Conservation (phyloP, 2,888 invertebrate species). For the Hermaeophaga mercurialis region DNA sequence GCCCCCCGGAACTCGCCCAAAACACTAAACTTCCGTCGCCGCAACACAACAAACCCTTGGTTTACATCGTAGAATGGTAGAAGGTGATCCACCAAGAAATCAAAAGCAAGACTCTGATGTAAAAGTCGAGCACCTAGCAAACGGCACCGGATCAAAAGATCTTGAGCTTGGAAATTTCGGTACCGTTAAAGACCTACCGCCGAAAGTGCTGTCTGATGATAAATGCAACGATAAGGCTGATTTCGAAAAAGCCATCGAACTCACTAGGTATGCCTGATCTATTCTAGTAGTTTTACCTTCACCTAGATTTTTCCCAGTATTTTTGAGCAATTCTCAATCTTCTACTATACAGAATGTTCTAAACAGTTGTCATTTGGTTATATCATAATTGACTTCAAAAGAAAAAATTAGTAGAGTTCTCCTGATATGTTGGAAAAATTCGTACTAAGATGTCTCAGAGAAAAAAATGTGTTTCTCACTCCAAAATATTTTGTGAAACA, state of each 20-base stretch:
- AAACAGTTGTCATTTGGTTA: too few species aligned
- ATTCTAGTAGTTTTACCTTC: too few species aligned
- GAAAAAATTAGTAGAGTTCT: too few species aligned
- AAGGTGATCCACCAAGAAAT: constrained; percentile 82
- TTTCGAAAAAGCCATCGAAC: constrained; percentile 86
- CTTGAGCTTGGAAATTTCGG: constrained; percentile 50
- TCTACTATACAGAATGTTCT: not conserved
- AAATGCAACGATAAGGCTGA: constrained; percentile 73
- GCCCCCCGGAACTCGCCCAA: constrained; percentile 43
- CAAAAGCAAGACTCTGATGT: constrained; percentile 80
- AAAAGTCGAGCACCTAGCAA: constrained; percentile 80
- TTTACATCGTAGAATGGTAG: constrained; percentile 81
- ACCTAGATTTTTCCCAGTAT: too few species aligned
- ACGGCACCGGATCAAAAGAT: constrained; percentile 78
- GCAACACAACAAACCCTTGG: constrained; percentile 39
- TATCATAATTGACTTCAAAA: too few species aligned
- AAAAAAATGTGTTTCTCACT: too few species aligned
- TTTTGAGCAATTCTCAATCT: not conserved
- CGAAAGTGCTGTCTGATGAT: constrained; percentile 63
- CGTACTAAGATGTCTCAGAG: too few species aligned
- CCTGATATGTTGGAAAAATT: too few species aligned
- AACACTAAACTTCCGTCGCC: constrained; percentile 37
- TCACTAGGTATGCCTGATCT: constrained; percentile 63
- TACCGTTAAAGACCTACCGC: constrained; percentile 40
- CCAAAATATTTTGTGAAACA: too few species aligned